phyloP scores from a whole-genome alignment of 1,140 invertebrate species.

The Neodiprion fabricii region DNA sequence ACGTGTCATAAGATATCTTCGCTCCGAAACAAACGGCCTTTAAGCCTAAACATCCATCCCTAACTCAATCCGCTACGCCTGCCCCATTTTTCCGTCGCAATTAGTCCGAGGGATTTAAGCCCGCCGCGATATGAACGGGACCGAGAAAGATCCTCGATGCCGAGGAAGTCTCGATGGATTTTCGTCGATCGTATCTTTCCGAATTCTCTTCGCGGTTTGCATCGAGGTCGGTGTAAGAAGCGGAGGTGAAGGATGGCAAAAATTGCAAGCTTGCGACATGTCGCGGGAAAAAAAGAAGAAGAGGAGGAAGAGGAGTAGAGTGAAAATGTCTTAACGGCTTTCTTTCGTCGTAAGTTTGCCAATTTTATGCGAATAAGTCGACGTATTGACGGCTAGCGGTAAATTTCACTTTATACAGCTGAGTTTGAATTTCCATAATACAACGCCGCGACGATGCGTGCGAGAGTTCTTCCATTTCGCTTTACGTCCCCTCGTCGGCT shows the following conservation, averaged over 20 bases:
- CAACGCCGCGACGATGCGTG: conserved; percentile 22
- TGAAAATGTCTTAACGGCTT: conserved; percentile 20
- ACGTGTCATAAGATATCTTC: conserved; percentile 5
- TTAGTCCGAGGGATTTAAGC: neutral
- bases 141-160: conserved; percentile 27
- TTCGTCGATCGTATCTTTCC: neutral
- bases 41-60: conserved; percentile 4
- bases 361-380: conserved; percentile 33
- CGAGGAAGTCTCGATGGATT: conserved; percentile 19
- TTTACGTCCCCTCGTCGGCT: neutral
- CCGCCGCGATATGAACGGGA: neutral
- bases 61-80: neutral
- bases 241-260: no score
- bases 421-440: conserved; percentile 41
- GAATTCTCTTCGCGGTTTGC: neutral
- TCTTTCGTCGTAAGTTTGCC: conserved; percentile 12
- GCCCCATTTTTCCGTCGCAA: neutral
- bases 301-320: neutral
- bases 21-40: conserved; percentile 3
- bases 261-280: no score
- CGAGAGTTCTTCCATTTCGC: neutral
- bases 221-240: neutral
- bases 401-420: conserved; percentile 38
- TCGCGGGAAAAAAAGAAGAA: no score
- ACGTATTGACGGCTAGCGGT: conserved; percentile 31